Conservation (phyloP, 2,888 invertebrate genomes). For the Drosophila recens region DNA sequence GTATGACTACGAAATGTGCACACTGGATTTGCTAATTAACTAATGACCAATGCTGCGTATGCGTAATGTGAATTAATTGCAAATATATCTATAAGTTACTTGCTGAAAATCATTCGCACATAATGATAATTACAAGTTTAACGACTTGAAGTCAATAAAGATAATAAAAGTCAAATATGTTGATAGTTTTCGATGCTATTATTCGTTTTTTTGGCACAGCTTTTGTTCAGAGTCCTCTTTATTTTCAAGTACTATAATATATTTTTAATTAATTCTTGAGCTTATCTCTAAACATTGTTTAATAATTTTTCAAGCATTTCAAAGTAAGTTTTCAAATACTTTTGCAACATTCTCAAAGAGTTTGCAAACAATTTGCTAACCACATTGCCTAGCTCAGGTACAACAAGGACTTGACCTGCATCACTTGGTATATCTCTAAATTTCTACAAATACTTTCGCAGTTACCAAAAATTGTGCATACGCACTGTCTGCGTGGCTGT, state of each 20-base stretch:
- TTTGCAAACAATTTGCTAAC: background rate
- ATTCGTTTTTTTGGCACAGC: too few relatives aligned
- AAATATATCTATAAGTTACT: constrained; percentile 4
- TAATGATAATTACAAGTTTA: constrained; percentile 24
- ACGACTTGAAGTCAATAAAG: constrained; percentile 15
- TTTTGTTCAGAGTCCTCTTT: too few relatives aligned
- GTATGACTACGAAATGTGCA: constrained; percentile 52
- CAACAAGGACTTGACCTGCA: background rate
- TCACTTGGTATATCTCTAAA: background rate
- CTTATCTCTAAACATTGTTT: background rate
- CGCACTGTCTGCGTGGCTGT: constrained; percentile 25
- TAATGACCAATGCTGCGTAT: constrained; percentile 41
- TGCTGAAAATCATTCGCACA: constrained; percentile 12
- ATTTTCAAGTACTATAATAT: background rate
- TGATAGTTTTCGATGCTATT: background rate
- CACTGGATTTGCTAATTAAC: constrained; percentile 40
- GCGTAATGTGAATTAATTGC: constrained; percentile 53
- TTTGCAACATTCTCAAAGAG: background rate
- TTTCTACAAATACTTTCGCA: background rate
- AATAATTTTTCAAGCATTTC: background rate
- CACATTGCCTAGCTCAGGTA: background rate
- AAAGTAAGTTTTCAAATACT: background rate
- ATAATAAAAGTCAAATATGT: background rate
- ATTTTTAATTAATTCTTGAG: background rate
- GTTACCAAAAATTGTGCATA: constrained; percentile 43